Evolutionary conservation across 1,140 invertebrate species (phyloP), one percentile per base, ranked within the genome.

Genomic region (Apis cerana): DNA sequence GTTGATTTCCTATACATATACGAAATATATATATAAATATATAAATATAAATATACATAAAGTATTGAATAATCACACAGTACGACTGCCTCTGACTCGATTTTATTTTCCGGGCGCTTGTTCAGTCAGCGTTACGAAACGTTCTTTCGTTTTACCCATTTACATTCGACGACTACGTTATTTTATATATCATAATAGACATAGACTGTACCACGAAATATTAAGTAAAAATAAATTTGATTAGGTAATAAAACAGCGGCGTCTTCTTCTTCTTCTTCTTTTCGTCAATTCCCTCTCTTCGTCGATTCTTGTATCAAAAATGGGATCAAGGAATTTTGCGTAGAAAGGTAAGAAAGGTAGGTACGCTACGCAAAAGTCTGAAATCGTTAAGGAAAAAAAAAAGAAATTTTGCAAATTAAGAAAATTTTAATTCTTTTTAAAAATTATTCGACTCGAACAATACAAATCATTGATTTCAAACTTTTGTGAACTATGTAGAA

Each of bases 181-280:
- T 93, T 94, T 94, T 94, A 93, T 93, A 94, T 92, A 93, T 94
- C 93, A 91, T 93, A 92, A 93, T 94, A 94, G 92, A 90, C 93
- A 93, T 94, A 94, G 93, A 94, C 93, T 94, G 93, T 94, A 94
- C 91, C 92, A 94, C 92, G 93, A 94, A 94, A 94, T 93, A 94
- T 94, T 93, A 94, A 93, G 92, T 94, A 93, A 94, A 94, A 94
- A 94, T 94, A 94, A 92, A 94, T 94, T 94, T 94, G 93, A 94
- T 94, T 94, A 94, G 94, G 92, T 94, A 94, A 94, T 94, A 92
- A 91, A 10, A 21, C 33, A 8, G 1, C 27, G 12, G 23, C 13
- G 48, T 17, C 50, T 23, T 67, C 58, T 11, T 78, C 23, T 56
- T 7, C 21, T 19, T 13, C 70, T 58, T 13, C 17, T 19, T 19